A percentile compares a stretch with the other conserved stretches of the same genome.
Evolutionary conservation across 2,797 vertebrate species (phyloP).

Genomic region (Vultur gryphus): DNA sequence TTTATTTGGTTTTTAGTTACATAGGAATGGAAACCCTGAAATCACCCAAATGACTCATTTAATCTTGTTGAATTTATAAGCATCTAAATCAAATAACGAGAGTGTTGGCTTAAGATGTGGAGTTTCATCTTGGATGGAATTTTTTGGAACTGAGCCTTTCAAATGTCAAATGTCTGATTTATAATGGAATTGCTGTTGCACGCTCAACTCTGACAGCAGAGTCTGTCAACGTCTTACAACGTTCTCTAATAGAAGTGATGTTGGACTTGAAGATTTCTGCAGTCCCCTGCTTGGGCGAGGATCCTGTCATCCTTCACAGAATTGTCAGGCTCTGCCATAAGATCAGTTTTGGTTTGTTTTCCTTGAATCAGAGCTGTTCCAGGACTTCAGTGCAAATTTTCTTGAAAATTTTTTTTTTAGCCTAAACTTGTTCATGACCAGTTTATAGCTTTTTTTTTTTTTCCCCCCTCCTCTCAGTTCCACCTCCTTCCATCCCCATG

Average conservation of each 20-base stretch:
- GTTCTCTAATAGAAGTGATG: background rate
- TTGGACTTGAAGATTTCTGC: background rate
- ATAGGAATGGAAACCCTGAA: slow-evolving; percentile 1
- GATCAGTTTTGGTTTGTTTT: background rate
- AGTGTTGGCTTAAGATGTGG: background rate
- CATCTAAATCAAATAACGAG: background rate
- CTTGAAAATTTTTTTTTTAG: background rate
- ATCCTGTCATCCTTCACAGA: background rate
- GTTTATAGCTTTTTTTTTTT: background rate
- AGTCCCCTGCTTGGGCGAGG: background rate
- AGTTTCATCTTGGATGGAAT: slow-evolving; percentile 1
- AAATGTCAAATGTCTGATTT: background rate
- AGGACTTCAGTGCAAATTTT: background rate
- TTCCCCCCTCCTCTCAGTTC: background rate
- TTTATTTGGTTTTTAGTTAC: background rate
- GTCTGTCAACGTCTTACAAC: background rate
- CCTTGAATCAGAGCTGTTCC: background rate
- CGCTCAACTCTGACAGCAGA: background rate
- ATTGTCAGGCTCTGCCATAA: background rate
- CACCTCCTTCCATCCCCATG: background rate
- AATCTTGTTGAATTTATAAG: slow-evolving; percentile 2
- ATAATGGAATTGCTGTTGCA: background rate
- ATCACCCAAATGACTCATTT: background rate
- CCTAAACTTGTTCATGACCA: background rate
- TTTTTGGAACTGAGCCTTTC: slow-evolving; percentile 3